Evolutionary conservation across 2,113 vertebrate genomes (phyloP), one percentile per base, ranked within the genome.

Genomic region (Recurvirostra avosetta): DNA sequence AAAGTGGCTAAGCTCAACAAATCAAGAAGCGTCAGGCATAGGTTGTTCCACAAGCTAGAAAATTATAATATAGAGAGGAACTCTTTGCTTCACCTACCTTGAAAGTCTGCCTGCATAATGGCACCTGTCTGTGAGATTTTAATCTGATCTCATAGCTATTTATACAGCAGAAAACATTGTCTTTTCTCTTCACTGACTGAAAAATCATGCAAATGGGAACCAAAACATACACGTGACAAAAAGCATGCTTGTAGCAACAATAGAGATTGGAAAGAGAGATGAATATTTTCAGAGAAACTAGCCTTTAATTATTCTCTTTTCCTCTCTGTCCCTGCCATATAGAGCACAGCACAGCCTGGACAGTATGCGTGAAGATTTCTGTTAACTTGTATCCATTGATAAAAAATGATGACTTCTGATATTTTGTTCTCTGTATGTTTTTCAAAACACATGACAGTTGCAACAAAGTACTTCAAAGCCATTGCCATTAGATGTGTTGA

Each of bases 401-500:
- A 90, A 95, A 85, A 95, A 91, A 32, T 59, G 67, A 93, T 85
- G 63, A 88, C 70, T 95, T 95, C 30, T 84, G 83, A 78, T 93
- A 87, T 81, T 95, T 92, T 76, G 59, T 89, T 91, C 76, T 75
- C n/a, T 61, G 5, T 84, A 4, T 72, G 56, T 86, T 97, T 97
- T 91, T 85, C 76, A 84, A 92, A 94, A 87, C 62, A 38, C 43
- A 19, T 53, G 95, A 63, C 81, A 91, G 47, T 96, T 56, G 32
- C 84, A 95, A 58, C 86, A 49, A 95, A 94, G 84, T 88, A 88
- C 91, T 96, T 97, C 95, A 97, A 96, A 97, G 94, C 62, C 41
- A 59, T 77, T 96, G 91, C 89, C 67, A 95, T 94, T 94, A 91
- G 93, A 83, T 40, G 40, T 80, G 87, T 97, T 96, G 93, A 93